Conservation (phyloP, 2,888 invertebrate genomes). For the Lasioglossum lativentre region DNA sequence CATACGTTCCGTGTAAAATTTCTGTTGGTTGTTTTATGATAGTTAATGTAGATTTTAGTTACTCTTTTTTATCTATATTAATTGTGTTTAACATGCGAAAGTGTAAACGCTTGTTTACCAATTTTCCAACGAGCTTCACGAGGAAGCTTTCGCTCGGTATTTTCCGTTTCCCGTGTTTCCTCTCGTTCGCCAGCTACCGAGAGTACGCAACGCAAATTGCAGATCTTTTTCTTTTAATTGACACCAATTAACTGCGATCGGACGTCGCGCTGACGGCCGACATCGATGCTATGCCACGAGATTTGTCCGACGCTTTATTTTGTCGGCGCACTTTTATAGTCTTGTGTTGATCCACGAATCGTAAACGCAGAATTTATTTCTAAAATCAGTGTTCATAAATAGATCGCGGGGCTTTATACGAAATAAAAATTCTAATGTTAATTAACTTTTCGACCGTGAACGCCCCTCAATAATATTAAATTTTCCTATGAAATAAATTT, state of each 20-base stretch:
- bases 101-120: too few species aligned
- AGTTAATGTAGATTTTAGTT: neutral
- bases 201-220: conserved; percentile 13
- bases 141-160: too few species aligned
- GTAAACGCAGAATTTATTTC: neutral
- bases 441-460: neutral
- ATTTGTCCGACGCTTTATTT: neutral
- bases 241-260: conserved; percentile 32
- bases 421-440: neutral
- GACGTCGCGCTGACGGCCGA: neutral
- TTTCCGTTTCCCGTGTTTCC: too few species aligned
- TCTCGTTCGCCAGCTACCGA: neutral
- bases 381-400: too few species aligned
- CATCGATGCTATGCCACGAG: conserved; percentile 31
- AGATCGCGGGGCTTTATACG: too few species aligned
- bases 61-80: too few species aligned
- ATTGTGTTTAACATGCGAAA: too few species aligned
- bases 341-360: too few species aligned
- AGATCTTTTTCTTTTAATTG: conserved; percentile 29
- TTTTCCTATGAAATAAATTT: too few species aligned
- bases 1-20: neutral
- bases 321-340: neutral
- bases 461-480: too few species aligned
- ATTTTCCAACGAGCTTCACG: neutral
- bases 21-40: neutral